These are phyloP conservation scores for Microcebus jonahi DNA, from an alignment of 2,113 vertebrate species.

Conservation along the genomic window DNA sequence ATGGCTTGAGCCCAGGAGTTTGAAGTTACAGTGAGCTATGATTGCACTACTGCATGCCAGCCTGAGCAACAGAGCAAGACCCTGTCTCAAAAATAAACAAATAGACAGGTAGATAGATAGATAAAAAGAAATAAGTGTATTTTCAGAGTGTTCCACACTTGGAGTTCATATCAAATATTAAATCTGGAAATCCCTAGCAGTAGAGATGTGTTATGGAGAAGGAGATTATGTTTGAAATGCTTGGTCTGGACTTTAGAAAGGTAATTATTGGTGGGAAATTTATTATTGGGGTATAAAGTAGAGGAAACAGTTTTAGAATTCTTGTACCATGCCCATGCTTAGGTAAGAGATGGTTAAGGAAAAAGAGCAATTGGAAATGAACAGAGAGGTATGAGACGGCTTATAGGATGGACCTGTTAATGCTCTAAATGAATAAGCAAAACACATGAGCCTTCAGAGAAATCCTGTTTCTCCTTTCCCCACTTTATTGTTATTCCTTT, in stretches of 20 bases:
- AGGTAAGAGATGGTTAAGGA: background rate
- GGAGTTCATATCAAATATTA: slow-evolving; percentile 28
- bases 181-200: slow-evolving; percentile 32
- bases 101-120: too few relatives aligned
- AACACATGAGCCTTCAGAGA: background rate
- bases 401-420: background rate
- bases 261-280: background rate
- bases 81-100: background rate
- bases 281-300: slow-evolving; percentile 15
- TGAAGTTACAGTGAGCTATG: background rate
- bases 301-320: slow-evolving; percentile 32
- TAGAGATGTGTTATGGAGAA: slow-evolving; percentile 8
- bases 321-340: background rate
- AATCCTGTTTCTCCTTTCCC: background rate
- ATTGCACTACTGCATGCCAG: background rate
- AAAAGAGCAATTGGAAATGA: background rate
- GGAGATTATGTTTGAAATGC: slow-evolving; percentile 27
- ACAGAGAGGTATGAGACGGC: background rate
- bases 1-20: background rate
- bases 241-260: slow-evolving; percentile 22
- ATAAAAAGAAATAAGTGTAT: slow-evolving; percentile 9
- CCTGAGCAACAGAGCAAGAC: background rate
- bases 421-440: slow-evolving; percentile 7
- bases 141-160: slow-evolving; percentile 51
- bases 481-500: background rate